Conservation (phyloP, 2,888 invertebrate species). For the Tinea trinotella region DNA sequence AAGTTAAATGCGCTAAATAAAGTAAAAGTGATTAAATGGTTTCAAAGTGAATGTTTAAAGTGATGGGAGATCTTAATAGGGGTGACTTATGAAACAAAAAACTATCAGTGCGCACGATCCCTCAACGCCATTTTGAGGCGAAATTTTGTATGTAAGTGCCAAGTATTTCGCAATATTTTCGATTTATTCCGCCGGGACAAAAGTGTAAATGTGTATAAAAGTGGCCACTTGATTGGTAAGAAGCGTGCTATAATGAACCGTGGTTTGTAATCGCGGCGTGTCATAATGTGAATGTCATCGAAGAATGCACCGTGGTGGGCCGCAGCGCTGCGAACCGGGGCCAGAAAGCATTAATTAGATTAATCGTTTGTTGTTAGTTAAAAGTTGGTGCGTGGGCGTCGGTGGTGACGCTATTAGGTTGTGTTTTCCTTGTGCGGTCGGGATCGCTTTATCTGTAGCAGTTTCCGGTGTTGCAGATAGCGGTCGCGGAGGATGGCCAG, state of each 20-base stretch:
- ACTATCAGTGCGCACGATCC: conserved; percentile 72
- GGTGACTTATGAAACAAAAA: conserved; percentile 67
- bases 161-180: conserved; percentile 71
- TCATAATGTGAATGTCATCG: neutral
- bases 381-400: conserved; percentile 12
- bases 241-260: neutral
- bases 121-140: conserved; percentile 74
- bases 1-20: conserved; percentile 34
- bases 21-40: conserved; percentile 45
- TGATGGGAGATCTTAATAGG: conserved; percentile 48
- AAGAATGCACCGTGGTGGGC: conserved; percentile 50
- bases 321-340: conserved; percentile 45
- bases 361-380: conserved; percentile 28
- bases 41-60: conserved; percentile 45
- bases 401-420: conserved; percentile 2
- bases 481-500: conserved; percentile 61
- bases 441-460: conserved; percentile 57
- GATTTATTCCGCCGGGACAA: conserved; percentile 37
- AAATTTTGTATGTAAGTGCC: conserved; percentile 74
- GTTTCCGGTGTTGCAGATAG: conserved; percentile 70
- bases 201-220: conserved; percentile 28
- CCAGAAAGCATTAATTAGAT: conserved; percentile 58
- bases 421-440: conserved; percentile 28
- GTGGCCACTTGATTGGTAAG: neutral
- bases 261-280: neutral